Evolutionary conservation across 2,888 invertebrate genomes (phyloP), one percentile per base, ranked within the genome.

Genomic region (Spialia ferax): DNA sequence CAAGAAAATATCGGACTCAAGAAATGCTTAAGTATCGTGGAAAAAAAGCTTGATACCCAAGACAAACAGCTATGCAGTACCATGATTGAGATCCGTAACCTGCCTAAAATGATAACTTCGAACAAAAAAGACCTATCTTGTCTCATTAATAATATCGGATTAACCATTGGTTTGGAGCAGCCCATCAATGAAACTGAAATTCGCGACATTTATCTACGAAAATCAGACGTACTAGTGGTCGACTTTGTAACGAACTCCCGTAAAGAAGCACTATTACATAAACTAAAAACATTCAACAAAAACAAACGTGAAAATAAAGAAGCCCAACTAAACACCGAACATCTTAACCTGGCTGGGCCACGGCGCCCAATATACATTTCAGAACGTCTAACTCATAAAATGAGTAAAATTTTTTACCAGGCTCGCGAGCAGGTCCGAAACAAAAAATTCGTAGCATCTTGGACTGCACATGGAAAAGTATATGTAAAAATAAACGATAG

Each of bases 161-260:
- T 13, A 10, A 63, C 59, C 0, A 13, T 75, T 5, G 65, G 60
- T 0, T 23, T 65, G 0, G 52, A 69, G 18, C 10, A 38, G 0
- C 60, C 71, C 1, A 23, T 74, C 0, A 45, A 54, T 26, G 55
- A 69, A 2, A 13, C 32, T 0, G 75, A 73, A 29, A 71, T 75
- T 5, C 63, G 67, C 20, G 66, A 71, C 26, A 62, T 75, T 0
- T 71, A 64, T 20, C 63, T 73, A 0, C 63, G 15, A 0, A 72
- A 70, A 32, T 52, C 70, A 1, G 54, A 45, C 0, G 22, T 23
- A 2, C 11, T 66, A 1, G 35, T 18, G 32, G 56, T 26, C 1
- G 68, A 56, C 48, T 54, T 50, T 26, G 65, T 10, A 23, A 35
- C 62, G 57, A 54, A 22, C 2, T 26, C 11, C 54, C 71, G 10